Conservation (phyloP, 2,888 invertebrate genomes). For the Drosophila borborema region DNA sequence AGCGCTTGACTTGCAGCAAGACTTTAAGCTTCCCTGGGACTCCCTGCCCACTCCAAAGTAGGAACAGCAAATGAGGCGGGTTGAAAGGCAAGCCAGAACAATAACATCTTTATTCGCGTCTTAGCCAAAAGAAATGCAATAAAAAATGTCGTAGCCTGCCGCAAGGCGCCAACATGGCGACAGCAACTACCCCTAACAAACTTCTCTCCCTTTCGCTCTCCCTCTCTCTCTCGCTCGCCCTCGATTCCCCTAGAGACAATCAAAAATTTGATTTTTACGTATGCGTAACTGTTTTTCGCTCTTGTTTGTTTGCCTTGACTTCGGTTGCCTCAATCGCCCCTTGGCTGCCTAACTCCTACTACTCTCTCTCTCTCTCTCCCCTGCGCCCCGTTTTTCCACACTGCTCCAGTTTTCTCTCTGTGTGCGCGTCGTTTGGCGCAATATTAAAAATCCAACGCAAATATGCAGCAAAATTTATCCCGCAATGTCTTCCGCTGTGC, state of each 20-base stretch:
- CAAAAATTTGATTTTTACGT: conserved; percentile 74
- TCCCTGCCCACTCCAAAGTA: not conserved
- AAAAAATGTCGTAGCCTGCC: conserved; percentile 50
- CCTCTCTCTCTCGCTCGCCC: not conserved
- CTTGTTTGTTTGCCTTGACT: conserved; percentile 51
- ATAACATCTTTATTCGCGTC: conserved; percentile 59
- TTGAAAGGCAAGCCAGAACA: conserved; percentile 5
- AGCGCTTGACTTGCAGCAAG: conserved; percentile 19
- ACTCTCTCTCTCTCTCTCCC: not conserved
- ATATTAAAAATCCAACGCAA: conserved; percentile 80
- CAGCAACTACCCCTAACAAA: not conserved
- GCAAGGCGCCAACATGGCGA: conserved; percentile 51
- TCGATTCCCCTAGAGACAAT: conserved; percentile 44
- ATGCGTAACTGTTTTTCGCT: conserved; percentile 67
- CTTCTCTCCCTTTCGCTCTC: not conserved
- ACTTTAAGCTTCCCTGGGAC: conserved; percentile 32
- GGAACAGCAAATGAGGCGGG: conserved; percentile 6
- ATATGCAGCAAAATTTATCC: conserved; percentile 68
- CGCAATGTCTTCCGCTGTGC: conserved; percentile 62
- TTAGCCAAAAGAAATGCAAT: conserved; percentile 64
- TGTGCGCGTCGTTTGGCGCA: conserved; percentile 59
- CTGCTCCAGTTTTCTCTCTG: conserved; percentile 9
- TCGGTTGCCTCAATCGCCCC: conserved; percentile 14
- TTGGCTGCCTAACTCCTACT: not conserved
- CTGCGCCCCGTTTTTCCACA: not conserved